Percentiles rank a stretch among this genome's conserved stretches.
Conservation (phyloP, 2,113 vertebrate species). For the Macrotis lagotis region DNA sequence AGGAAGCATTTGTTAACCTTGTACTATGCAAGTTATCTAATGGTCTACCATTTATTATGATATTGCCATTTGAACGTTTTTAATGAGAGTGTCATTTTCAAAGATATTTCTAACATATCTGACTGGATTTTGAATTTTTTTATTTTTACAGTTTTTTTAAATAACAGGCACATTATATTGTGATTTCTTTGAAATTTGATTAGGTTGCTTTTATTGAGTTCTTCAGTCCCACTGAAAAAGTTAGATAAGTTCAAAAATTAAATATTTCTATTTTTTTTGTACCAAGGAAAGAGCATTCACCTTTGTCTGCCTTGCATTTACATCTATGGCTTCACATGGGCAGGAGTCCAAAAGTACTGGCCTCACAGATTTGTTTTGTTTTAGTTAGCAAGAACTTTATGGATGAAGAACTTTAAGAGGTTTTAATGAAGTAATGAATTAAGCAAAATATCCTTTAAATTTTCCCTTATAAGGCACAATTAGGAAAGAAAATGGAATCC, state of each 20-base stretch:
- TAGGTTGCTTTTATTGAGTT: constrained; percentile 32
- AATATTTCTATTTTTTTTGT: constrained; percentile 7
- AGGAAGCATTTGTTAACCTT: background rate
- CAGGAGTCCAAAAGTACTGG: background rate
- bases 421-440: constrained; percentile 46
- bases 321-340: background rate
- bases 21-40: background rate
- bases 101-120: constrained; percentile 28
- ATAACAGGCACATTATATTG: constrained; percentile 26
- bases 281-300: background rate
- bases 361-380: constrained; percentile 16
- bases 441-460: constrained; percentile 41
- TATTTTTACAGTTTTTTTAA: constrained; percentile 30
- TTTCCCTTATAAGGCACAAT: constrained; percentile 6
- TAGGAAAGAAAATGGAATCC: constrained; percentile 10
- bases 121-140: constrained; percentile 23
- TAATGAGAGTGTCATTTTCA: background rate
- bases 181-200: constrained; percentile 20
- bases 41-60: background rate
- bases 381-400: constrained; percentile 12
- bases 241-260: constrained; percentile 31
- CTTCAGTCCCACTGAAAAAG: background rate
- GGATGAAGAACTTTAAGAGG: constrained; percentile 27
- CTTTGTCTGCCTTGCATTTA: background rate
- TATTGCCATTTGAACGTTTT: background rate